These are phyloP conservation scores for Circus cinereus DNA, from an alignment of 2,797 vertebrate genomes.

Conservation along the genomic window DNA sequence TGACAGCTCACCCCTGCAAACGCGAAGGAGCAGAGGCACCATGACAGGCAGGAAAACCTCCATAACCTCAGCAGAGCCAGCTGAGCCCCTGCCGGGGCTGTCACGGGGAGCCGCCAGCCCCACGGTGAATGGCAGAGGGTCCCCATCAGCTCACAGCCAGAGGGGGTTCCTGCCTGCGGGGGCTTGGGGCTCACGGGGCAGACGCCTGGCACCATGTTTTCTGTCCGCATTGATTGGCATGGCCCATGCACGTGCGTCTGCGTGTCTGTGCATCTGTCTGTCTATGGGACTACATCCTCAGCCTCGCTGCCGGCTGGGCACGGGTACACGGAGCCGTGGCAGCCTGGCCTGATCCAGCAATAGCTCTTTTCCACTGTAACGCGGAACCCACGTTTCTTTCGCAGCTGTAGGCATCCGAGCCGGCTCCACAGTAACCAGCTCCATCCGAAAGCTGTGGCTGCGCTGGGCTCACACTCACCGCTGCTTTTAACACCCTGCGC, in stretches of 20 bases:
- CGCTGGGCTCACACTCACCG: accelerated
- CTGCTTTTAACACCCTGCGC: accelerated
- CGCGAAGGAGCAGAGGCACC: not conserved
- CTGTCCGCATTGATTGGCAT: accelerated
- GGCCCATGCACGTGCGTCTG: accelerated
- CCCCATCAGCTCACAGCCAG: not conserved
- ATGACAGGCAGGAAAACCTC: accelerated
- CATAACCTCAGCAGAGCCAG: accelerated
- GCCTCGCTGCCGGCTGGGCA: accelerated
- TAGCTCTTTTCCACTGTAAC: accelerated
- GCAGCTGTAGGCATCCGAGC: accelerated
- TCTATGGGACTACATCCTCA: accelerated
- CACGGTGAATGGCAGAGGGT: accelerated
- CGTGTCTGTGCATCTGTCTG: accelerated
- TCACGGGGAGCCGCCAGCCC: not conserved
- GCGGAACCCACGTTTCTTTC: accelerated
- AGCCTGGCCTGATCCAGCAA: not conserved
- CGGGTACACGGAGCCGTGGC: accelerated
- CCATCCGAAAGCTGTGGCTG: accelerated
- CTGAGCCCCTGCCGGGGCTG: accelerated
- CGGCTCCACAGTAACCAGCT: accelerated
- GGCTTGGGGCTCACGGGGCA: not conserved
- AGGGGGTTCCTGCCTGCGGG: not conserved
- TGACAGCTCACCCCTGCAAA: accelerated
- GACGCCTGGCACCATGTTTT: not conserved